Base-by-base conservation (phyloP, 2,888 invertebrate species). In the Tachina grossa region DNA sequence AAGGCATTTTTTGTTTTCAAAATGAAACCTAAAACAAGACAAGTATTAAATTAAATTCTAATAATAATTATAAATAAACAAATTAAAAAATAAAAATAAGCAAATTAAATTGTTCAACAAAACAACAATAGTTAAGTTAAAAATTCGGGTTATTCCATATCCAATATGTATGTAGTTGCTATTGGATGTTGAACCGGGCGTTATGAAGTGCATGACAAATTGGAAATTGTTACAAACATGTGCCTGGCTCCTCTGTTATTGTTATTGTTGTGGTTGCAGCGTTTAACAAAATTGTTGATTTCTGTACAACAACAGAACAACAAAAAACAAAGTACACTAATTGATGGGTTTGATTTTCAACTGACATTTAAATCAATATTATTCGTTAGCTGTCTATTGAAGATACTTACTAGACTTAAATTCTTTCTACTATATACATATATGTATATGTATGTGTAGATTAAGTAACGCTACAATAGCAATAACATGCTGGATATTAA, bases 331-430 rank as follows among this genome's bases (percentile, higher is more conserved):
- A 43, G 43, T 55, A 19, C 8, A 39, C 53, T 41, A 53, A 59
- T 69, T 16, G 61, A 82, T 82, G 69, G 81, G 66, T 72, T 79
- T 75, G 66, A 22, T 61, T 77, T 19, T 39, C 41, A 41, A 81
- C 47, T 77, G 84, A 61, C 76, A 81, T 72, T 31, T 80, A 71
- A 81, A 84, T 74, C 80, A 84, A 75, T 72, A 75, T 71, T 79
- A 59, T 63, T 63, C 63, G 63, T 79, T 71, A 63, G 45, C 59
- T 78, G 78, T 78, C 69, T 61, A 16, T 45, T 45, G 16, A 41
- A 55, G 16, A 53, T 31, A 22, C 5, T 13, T 11, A 69, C 1
- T 1, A 53, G 69, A 63, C 2, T 61, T 61, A 61, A 53, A 61
- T 59, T 16, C 43, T 51, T 16, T 43, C 19, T n/a, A 61, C 61